phyloP scores from a whole-genome alignment of 2,797 vertebrate genomes.

The Takifugu ocellatus region DNA sequence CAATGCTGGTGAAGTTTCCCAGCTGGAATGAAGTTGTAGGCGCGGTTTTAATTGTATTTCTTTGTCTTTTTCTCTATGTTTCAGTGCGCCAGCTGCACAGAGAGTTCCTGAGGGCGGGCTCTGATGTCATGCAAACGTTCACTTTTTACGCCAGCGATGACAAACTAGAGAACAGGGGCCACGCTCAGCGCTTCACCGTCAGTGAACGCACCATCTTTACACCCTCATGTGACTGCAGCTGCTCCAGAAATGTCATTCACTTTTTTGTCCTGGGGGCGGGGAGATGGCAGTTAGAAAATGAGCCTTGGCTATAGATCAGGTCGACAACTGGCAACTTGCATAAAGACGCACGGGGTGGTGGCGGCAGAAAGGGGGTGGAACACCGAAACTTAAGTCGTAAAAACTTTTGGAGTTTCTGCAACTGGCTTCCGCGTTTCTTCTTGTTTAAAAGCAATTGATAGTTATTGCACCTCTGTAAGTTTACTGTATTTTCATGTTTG shows the following conservation, averaged over 20 bases:
- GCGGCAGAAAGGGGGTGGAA: too few species aligned
- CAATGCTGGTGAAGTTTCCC: too few species aligned
- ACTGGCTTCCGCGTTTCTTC: too few species aligned
- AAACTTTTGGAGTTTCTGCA: too few species aligned
- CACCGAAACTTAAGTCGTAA: too few species aligned
- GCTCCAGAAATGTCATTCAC: conserved; percentile 2
- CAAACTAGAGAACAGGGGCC: conserved; percentile 92
- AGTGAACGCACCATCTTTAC: conserved; percentile 26
- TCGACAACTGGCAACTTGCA: too few species aligned
- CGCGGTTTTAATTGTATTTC: too few species aligned
- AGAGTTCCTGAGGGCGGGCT: conserved; percentile 92
- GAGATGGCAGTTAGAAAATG: not conserved
- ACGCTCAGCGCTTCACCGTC: conserved; percentile 77
- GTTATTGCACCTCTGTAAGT: too few species aligned
- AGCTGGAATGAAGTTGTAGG: too few species aligned
- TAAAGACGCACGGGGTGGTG: too few species aligned
- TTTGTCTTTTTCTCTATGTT: conserved; percentile 11
- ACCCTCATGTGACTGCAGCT: conserved; percentile 18
- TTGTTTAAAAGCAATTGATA: too few species aligned
- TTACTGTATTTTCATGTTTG: too few species aligned
- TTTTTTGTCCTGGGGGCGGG: not conserved
- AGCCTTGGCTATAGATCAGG: not conserved
- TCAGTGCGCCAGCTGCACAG: conserved; percentile 95
- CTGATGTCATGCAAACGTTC: conserved; percentile 94
- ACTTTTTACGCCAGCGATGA: conserved; percentile 97